Base-by-base conservation (phyloP, 1,140 invertebrate genomes). In the Drosophila arawakana region DNA sequence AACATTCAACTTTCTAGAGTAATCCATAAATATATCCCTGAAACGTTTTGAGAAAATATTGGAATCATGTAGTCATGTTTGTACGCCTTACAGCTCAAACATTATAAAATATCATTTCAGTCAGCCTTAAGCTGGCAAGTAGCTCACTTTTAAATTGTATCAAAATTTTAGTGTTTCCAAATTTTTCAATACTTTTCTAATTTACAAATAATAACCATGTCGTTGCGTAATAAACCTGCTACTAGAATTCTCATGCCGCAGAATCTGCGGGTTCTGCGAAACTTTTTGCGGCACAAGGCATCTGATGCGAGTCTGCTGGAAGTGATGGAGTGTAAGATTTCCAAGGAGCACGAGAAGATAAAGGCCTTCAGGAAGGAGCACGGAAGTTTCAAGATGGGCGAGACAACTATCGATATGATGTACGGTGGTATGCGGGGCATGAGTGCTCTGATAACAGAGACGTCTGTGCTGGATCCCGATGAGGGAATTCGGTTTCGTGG, bases 401-500 rank as follows among this genome's bases (percentile, higher is more conserved):
- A 70, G 5, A 65, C 76, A 7, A 76, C 13, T 0, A 47, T 83
- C 0, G 46, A 76, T 37, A 96, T 98, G 94, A 99, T 99, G 93
- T 65, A 65, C 11, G 98, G 98, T 80, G 98, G 98, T 39, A 99
- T 99, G 98, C 94, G 98, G 80, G 97, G 97, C 4, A 98, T 99
- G 92, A 97, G 97, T 88, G 97, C 97, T 59, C 93, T 99, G n/a
- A 96, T 99, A 0, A 98, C 96, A 92, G 98, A 99, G 92, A 98
- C 98, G 1, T 99, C 98, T 7, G 96, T 98, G 10, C 93, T 99
- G 55, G 98, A 99, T 91, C 94, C 98, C 3, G 96, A 99, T 61
- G 97, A 98, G 92, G 98, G 98, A 50, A 99, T 99, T 91, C 94
- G 96, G 44, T 99, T 98, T 94, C 96, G 98, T 58, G 98, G 97